A percentile compares a stretch with the other conserved stretches of the same genome.
phyloP scores from a whole-genome alignment of 2,113 vertebrate genomes.

The Corvus cornix region DNA sequence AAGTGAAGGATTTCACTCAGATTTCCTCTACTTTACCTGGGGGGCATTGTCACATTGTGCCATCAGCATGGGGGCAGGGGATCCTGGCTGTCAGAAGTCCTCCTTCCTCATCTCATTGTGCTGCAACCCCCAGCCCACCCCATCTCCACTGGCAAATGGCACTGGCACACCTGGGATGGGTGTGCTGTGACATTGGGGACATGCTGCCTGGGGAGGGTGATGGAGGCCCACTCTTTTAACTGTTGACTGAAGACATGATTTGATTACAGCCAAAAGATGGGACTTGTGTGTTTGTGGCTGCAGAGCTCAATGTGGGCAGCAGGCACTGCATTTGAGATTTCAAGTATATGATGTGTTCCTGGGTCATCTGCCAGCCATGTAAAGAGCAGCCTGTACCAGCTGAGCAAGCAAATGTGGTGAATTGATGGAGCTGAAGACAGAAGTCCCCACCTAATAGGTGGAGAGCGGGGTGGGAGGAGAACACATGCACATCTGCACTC shows the following conservation, averaged over 20 bases:
- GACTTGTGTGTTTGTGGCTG: not conserved
- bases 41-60: not conserved
- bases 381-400: not conserved
- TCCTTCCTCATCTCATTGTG: rapidly evolving
- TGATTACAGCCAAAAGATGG: not conserved
- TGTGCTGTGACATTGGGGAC: not conserved
- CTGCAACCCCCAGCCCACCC: not conserved
- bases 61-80: not conserved
- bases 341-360: not conserved
- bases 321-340: rapidly evolving
- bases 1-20: not conserved
- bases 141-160: not conserved
- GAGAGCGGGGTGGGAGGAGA: not conserved
- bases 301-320: not conserved
- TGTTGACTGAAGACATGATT: not conserved
- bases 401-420: not conserved
- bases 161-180: not conserved
- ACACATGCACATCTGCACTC: not conserved
- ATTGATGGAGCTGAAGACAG: not conserved
- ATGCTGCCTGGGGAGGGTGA: not conserved
- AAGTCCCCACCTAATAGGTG: not conserved
- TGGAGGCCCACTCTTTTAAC: not conserved
- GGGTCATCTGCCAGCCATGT: not conserved
- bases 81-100: not conserved
- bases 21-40: not conserved